phyloP scores from a whole-genome alignment of 2,888 invertebrate species.

The Drosophila testacea region DNA sequence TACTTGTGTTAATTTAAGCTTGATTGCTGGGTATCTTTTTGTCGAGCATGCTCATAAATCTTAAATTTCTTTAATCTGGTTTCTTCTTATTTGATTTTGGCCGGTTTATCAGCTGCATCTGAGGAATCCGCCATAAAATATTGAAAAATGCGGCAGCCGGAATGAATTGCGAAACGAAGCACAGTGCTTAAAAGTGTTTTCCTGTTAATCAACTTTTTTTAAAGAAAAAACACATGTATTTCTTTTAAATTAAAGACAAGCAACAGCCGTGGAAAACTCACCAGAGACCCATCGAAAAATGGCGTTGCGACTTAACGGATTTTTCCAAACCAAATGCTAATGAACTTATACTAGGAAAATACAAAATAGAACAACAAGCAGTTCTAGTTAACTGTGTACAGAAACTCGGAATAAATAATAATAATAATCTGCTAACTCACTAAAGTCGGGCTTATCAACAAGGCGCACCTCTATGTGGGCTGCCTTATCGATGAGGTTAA shows the following conservation, averaged over 20 bases:
- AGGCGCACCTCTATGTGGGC: constrained; percentile 26
- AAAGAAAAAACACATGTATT: constrained; percentile 23
- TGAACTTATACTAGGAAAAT: constrained; percentile 52
- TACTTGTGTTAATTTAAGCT: too few species aligned
- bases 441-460: constrained; percentile 3
- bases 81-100: constrained; percentile 3
- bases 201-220: constrained; percentile 73
- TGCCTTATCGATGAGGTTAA: constrained; percentile 47
- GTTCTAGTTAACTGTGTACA: background rate
- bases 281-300: constrained; percentile 30
- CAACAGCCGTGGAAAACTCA: constrained; percentile 15
- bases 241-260: constrained; percentile 41
- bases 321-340: constrained; percentile 58
- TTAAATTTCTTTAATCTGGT: background rate
- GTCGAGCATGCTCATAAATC: constrained; percentile 2
- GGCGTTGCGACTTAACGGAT: constrained; percentile 22
- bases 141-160: constrained; percentile 74
- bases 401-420: background rate
- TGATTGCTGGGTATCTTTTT: background rate
- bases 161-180: constrained; percentile 51
- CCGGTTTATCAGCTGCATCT: constrained; percentile 36
- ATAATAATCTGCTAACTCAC: background rate
- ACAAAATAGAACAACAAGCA: background rate
- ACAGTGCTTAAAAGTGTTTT: constrained; percentile 71
- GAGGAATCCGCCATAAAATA: constrained; percentile 62